Percentiles rank a stretch among this genome's conserved stretches.
phyloP scores from a whole-genome alignment of 2,888 invertebrate species.

The Heliconius charithonia region DNA sequence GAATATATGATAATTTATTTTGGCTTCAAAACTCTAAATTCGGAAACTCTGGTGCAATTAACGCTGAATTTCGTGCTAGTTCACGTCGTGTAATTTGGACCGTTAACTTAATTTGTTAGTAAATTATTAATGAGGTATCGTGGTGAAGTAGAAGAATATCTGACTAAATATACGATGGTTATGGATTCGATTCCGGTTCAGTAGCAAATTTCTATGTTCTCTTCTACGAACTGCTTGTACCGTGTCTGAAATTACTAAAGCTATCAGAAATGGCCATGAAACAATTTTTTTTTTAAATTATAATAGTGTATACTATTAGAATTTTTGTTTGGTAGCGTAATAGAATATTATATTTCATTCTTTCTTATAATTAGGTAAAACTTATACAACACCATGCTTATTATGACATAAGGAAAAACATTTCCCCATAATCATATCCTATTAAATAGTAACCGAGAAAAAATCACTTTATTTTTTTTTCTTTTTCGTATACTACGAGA shows the following conservation, averaged over 20 bases:
- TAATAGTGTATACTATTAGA: too few relatives aligned
- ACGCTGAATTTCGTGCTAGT: neutral
- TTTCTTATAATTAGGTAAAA: too few relatives aligned
- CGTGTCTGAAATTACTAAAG: neutral
- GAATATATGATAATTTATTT: neutral
- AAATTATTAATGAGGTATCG: neutral
- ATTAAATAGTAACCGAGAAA: too few relatives aligned
- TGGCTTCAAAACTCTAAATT: neutral
- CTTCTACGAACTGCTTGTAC: neutral
- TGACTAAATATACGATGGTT: neutral
- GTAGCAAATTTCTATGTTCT: neutral
- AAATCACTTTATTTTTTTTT: neutral
- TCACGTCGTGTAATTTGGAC: slow-evolving; percentile 3
- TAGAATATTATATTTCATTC: too few relatives aligned
- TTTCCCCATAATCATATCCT: too few relatives aligned
- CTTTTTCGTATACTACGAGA: neutral
- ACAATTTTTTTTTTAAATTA: neutral
- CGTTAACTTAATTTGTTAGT: slow-evolving; percentile 14
- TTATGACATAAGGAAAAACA: too few relatives aligned
- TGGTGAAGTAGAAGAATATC: neutral
- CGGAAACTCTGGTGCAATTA: neutral
- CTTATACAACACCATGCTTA: too few relatives aligned
- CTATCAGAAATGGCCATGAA: too few relatives aligned
- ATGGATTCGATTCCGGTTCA: neutral
- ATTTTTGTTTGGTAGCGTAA: neutral